These are phyloP conservation scores for Oligia latruncula DNA, from an alignment of 2,888 invertebrate species.

Conservation along the genomic window DNA sequence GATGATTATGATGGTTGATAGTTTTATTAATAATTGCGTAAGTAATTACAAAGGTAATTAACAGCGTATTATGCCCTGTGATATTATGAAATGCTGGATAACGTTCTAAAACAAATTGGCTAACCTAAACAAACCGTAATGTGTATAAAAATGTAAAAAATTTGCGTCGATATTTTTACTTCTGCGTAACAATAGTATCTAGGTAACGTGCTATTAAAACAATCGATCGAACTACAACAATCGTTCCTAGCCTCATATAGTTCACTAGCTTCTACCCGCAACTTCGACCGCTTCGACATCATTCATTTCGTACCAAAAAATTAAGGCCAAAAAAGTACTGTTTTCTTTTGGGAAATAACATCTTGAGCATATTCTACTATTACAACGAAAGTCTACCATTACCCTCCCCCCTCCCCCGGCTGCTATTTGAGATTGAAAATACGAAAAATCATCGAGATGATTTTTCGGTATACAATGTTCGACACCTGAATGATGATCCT, in stretches of 20 bases:
- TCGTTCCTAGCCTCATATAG: neutral
- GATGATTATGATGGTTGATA: no score
- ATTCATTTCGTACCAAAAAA: neutral
- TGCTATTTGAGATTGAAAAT: no score
- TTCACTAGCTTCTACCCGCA: neutral
- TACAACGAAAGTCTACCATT: neutral
- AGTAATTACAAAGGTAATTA: neutral
- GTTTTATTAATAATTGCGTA: neutral
- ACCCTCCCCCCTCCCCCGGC: neutral
- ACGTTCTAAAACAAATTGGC: neutral
- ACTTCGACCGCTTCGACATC: neutral
- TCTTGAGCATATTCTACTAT: neutral
- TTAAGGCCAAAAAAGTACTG: neutral
- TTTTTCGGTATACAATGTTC: neutral
- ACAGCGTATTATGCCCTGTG: neutral
- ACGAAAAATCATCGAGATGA: neutral
- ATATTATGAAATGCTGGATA: neutral
- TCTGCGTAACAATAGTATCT: constrained; percentile 8
- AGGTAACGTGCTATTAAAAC: neutral
- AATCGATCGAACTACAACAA: constrained; percentile 14
- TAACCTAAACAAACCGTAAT: neutral
- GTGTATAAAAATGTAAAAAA: neutral
- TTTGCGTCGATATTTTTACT: neutral
- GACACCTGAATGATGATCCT: neutral
- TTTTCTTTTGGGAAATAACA: neutral